Conservation (phyloP, 2,797 vertebrate genomes). For the Carcharodon carcharias region DNA sequence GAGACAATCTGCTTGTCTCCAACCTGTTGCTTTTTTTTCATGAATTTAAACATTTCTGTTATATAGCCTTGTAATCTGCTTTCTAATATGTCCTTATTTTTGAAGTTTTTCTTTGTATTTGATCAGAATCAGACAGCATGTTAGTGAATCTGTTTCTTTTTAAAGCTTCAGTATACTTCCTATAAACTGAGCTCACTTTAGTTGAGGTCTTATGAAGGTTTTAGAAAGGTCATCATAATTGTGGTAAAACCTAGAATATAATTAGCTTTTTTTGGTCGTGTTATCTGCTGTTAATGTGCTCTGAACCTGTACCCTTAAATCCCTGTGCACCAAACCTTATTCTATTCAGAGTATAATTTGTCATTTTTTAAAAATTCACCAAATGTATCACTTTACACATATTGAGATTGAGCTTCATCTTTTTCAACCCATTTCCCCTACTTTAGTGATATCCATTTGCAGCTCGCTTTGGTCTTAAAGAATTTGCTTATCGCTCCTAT, state of each 20-base stretch:
- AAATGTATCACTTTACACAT: background rate
- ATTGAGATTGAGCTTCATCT: background rate
- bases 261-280: background rate
- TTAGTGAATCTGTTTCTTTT: background rate
- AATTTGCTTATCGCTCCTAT: background rate
- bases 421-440: background rate
- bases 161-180: background rate
- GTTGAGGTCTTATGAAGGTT: background rate
- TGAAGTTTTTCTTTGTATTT: background rate
- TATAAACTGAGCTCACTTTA: background rate
- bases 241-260: background rate
- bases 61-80: background rate
- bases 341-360: background rate
- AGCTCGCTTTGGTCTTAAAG: background rate
- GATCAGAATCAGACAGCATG: background rate
- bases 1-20: background rate
- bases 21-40: background rate
- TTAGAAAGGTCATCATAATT: background rate
- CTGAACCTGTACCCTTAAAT: background rate
- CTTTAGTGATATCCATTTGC: background rate
- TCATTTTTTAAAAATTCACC: background rate
- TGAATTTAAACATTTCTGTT: background rate
- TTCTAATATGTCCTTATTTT: background rate
- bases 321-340: background rate
- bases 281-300: background rate